A percentile compares a stretch with the other conserved stretches of the same genome.
phyloP scores from a whole-genome alignment of 2,888 invertebrate genomes.

The Cryptosula pallasiana region DNA sequence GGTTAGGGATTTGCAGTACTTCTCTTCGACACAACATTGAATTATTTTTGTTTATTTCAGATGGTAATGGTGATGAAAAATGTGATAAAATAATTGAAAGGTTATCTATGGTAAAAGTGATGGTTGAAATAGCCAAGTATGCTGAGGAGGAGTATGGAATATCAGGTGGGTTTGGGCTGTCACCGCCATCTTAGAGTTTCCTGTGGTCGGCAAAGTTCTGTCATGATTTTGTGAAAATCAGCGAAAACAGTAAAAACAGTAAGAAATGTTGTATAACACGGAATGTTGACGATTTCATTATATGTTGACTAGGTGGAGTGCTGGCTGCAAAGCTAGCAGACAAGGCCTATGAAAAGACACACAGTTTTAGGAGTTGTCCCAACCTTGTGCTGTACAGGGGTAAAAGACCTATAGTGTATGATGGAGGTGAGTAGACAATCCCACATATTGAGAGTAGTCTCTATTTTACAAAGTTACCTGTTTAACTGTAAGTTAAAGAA shows the following conservation, averaged over 20 bases:
- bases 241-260: too few relatives aligned
- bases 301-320: neutral
- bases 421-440: constrained; percentile 8
- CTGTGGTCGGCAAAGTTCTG: too few relatives aligned
- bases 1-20: too few relatives aligned
- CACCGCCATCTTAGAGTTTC: too few relatives aligned
- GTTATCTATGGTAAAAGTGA: neutral
- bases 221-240: too few relatives aligned
- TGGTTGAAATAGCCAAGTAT: neutral
- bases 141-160: constrained; percentile 15
- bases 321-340: neutral
- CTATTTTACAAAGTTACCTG: too few relatives aligned
- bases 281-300: too few relatives aligned
- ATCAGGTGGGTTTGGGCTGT: neutral
- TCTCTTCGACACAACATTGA: too few relatives aligned
- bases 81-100: neutral
- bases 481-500: too few relatives aligned
- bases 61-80: constrained; percentile 7
- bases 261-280: too few relatives aligned
- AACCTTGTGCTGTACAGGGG: neutral
- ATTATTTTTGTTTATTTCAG: too few relatives aligned
- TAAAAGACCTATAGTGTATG: constrained; percentile 13
- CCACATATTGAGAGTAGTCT: neutral
- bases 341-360: neutral
- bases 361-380: constrained; percentile 8